Base-by-base conservation (phyloP, 2,888 invertebrate species). In the Sarcophaga rosellei region DNA sequence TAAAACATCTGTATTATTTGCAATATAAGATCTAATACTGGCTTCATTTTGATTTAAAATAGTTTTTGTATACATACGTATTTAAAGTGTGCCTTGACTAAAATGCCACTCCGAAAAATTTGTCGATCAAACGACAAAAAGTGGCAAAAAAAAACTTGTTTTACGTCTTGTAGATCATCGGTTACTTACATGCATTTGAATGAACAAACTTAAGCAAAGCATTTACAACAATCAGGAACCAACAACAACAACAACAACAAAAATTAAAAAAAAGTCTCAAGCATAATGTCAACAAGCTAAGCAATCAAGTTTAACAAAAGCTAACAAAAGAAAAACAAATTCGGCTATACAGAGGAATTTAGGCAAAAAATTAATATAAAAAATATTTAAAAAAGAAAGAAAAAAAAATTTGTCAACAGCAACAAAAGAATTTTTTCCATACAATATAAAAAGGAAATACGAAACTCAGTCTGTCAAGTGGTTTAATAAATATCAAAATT, bases 251-350 rank as follows among this genome's bases (percentile, higher is more conserved):
- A 35, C 0, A 35, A 6, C 57, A 25, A 72, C 20, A 8, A 44
- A 21, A 72, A 35, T 4, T 25, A 57, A 77, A 81, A 73, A 79
- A 75, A 76, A 61, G 79, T 82, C 82, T 86, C 79, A 86, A 79
- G 85, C 72, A 86, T 72, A 80, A 82, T 86, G 85, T 82, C 85
- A 82, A 85, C 82, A 85, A 85, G 81, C 81, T 35, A 81, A 85
- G 85, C 82, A 82, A 85, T 82, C 85, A 86, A 79, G 76, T 86
- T 86, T 76, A 76, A 82, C 79, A 86, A 79, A 66, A 82, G 75
- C 72, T 66, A 6, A 70, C 68, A 66, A 77, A 59, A 73, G 8
- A 61, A 65, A 70, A 79, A 75, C 53, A 45, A 66, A 25, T 80
- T 68, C 21, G 35, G 17, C 2, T 76, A 25, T 75, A 66, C 47